These are phyloP conservation scores for Mandrillus leucophaeus DNA, from an alignment of 2,113 vertebrate genomes.

Conservation along the genomic window DNA sequence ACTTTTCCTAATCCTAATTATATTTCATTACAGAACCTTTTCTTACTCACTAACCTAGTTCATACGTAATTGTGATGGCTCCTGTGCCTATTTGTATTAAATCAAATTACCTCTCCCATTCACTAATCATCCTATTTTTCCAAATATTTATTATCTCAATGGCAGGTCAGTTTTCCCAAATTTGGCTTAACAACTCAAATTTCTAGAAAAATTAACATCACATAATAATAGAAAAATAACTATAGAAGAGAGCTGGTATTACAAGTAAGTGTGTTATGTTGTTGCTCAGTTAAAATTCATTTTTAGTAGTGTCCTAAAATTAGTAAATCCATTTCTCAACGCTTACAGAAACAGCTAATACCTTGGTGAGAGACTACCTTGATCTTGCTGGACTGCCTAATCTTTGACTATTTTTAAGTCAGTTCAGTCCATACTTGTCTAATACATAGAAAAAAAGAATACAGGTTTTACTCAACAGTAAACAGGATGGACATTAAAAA, in stretches of 20 bases:
- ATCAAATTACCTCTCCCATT: not conserved
- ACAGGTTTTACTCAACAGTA: conserved; percentile 63
- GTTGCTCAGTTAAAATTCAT: conserved; percentile 39
- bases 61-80: not conserved
- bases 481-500: conserved; percentile 61
- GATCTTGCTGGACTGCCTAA: conserved; percentile 29
- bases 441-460: not conserved
- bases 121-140: not conserved
- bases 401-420: conserved; percentile 54
- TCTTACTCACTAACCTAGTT: conserved; percentile 14
- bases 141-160: not conserved
- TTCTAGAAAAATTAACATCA: conserved; percentile 27
- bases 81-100: not conserved
- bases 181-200: not conserved
- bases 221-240: conserved; percentile 33
- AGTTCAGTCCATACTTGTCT: conserved; percentile 16
- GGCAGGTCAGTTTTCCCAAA: not conserved
- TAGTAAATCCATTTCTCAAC: conserved; percentile 54
- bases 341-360: conserved; percentile 30
- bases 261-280: conserved; percentile 39
- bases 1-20: conserved; percentile 24
- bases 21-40: not conserved
- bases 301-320: conserved; percentile 62
- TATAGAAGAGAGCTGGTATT: not conserved
- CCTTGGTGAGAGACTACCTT: not conserved